Percentiles rank a stretch among this genome's conserved stretches.
These are phyloP conservation scores for Xestia rhomboidea DNA, from an alignment of 2,888 invertebrate species.

Conservation along the genomic window DNA sequence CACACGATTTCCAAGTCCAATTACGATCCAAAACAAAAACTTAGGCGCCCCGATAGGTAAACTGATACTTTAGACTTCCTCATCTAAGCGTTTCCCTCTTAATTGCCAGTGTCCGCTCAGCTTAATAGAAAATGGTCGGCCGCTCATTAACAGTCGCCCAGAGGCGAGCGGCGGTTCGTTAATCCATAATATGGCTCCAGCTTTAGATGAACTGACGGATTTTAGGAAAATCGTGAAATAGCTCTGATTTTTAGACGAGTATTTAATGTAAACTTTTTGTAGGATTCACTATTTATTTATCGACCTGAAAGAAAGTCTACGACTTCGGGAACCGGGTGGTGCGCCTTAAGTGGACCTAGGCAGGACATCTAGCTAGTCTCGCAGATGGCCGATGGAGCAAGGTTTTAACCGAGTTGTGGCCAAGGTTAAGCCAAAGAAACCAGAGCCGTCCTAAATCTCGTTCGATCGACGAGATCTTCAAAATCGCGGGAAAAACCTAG, in stretches of 20 bases:
- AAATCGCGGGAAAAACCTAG: too few species aligned
- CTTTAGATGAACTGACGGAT: slow-evolving; percentile 24
- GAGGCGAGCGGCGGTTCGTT: slow-evolving; percentile 41
- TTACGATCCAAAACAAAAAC: slow-evolving; percentile 36
- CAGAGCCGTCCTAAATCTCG: too few species aligned
- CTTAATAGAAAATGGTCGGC: slow-evolving; percentile 59
- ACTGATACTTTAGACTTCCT: slow-evolving; percentile 47
- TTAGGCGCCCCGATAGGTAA: slow-evolving; percentile 26
- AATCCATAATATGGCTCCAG: slow-evolving; percentile 45
- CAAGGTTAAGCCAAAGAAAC: too few species aligned
- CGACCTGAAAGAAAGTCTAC: too few species aligned
- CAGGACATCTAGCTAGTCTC: too few species aligned
- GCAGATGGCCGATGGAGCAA: too few species aligned
- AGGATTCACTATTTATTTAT: too few species aligned
- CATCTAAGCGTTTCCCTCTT: slow-evolving; percentile 41
- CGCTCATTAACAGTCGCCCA: slow-evolving; percentile 49
- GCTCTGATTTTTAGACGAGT: neutral
- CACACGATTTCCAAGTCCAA: neutral
- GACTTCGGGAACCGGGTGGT: too few species aligned
- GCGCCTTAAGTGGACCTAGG: too few species aligned
- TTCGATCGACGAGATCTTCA: too few species aligned
- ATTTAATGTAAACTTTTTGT: neutral
- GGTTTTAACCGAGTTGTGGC: too few species aligned
- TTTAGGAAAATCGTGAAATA: neutral
- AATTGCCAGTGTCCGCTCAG: slow-evolving; percentile 58